Base-by-base conservation (phyloP, 1,140 invertebrate genomes). In the Drosophila orosa region DNA sequence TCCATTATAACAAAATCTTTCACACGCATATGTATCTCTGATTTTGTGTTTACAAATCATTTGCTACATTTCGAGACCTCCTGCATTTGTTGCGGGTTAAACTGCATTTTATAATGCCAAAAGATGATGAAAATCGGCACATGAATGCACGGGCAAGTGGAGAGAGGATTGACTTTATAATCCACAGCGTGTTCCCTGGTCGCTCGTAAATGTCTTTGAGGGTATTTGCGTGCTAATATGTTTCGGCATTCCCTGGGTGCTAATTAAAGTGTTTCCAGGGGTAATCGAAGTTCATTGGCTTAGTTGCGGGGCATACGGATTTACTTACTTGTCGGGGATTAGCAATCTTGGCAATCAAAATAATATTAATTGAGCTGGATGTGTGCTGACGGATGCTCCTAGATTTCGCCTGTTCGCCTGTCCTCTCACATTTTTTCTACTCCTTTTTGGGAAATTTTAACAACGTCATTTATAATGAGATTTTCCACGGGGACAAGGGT, bases 381-480 rank as follows among this genome's bases (percentile, higher is more conserved):
- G 25, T 6, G 25, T 54, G 22, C 19, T 47, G 54, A 25, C 35
- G 31, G 22, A 39, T 56, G 33, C 54, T 10, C 1, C 22, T 37
- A 17, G 22, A 22, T 31, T 25, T 5, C 55, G 27, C n/a, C n/a
- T n/a, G n/a, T 27, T 55, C 10, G 48, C 27, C 29, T 15, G 15
- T 10, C 22, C 22, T 10, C 12, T 22, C 48, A 17, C 19, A 8
- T 48, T 65, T 65, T 62, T 37, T 12, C 13, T 22, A 29, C 8
- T 54, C 24, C 27, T 73, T 59, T 67, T 71, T 47, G 27, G 50
- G 50, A 54, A 59, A 80, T 72, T 85, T 78, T 48, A 54, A 29
- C 45, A 78, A 68, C 65, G 73, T 81, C 72, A 87, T 87, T 87
- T 87, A 87, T 87, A 74, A 77, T 74, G 78, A 65, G 72, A 83